Base-by-base conservation (phyloP, 1,140 invertebrate species). In the Nomia melanderi region DNA sequence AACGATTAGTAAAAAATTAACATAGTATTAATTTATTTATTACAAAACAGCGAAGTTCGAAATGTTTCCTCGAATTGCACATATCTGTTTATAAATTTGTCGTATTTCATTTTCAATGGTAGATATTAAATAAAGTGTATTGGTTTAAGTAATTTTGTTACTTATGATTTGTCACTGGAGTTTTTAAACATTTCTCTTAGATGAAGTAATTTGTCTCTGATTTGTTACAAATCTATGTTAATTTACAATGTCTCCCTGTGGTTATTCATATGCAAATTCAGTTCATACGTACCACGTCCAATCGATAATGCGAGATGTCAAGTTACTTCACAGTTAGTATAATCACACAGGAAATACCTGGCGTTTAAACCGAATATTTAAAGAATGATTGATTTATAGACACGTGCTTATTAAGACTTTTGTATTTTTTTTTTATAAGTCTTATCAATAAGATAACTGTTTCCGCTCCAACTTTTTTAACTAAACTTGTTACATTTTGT, bases 381-480 rank as follows among this genome's bases (percentile, higher is more conserved):
- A 50, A 50, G n/a, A 50, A 50, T 50, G 20, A 50, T 50, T 50
- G 47, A 50, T 50, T 50, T 50, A 50, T 50, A n/a, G 44, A 47
- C 20, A n/a, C 4, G 6, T 50, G 20, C 20, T 17, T 50, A n/a
- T 6, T 7, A n/a, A 6, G 47, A 17, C 47, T 50, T n/a, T n/a
- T 50, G 20, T 50, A 50, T n/a, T 50, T 50, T 5, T 36, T 36
- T n/a, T 3, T 50, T n/a, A 7, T n/a, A n/a, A 50, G 20, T n/a
- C n/a, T 50, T 50, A 50, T 50, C n/a, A n/a, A n/a, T n/a, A 1
- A n/a, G 47, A 50, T 50, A 50, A n/a, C 20, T 20, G 47, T 50
- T 50, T 8, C 20, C 1, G 47, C 0, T 17, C 20, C n/a, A 50
- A 20, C 47, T 50, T 50, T n/a, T 8, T 8, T 17, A 8, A 4